Conservation (phyloP, 1,140 invertebrate genomes). For the Zophobas morio region DNA sequence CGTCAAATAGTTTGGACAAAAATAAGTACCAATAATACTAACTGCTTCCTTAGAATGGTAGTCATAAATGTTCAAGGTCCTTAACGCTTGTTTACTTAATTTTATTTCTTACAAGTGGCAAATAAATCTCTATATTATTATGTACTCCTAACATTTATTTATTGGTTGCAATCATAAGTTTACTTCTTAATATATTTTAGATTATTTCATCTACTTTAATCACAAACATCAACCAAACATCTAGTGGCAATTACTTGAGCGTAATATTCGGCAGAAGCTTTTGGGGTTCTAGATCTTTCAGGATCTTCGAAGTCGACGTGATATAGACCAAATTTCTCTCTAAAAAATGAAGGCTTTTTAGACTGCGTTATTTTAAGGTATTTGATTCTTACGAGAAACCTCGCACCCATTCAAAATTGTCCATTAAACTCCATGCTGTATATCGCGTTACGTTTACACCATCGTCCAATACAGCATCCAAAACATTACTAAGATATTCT, state of each 20-base stretch:
- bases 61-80: too few relatives aligned
- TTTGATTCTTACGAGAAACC: constrained; percentile 61
- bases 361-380: too few relatives aligned
- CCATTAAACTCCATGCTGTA: constrained; percentile 81
- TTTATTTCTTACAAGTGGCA: too few relatives aligned
- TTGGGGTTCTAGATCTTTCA: constrained; percentile 47
- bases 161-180: background rate
- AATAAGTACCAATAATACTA: too few relatives aligned
- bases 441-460: constrained; percentile 77
- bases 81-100: too few relatives aligned
- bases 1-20: too few relatives aligned
- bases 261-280: constrained; percentile 47
- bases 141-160: background rate
- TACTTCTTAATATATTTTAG: background rate
- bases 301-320: constrained; percentile 52
- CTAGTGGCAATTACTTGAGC: constrained; percentile 47
- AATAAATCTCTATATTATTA: too few relatives aligned
- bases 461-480: constrained; percentile 75
- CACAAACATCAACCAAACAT: constrained; percentile 53
- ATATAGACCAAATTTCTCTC: too few relatives aligned
- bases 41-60: too few relatives aligned
- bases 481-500: constrained; percentile 75
- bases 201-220: constrained; percentile 1
- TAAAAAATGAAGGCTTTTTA: too few relatives aligned
- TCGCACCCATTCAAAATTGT: constrained; percentile 81